Evolutionary conservation across 2,797 vertebrate species (phyloP).

Genomic region (Myotis findleyi): DNA sequence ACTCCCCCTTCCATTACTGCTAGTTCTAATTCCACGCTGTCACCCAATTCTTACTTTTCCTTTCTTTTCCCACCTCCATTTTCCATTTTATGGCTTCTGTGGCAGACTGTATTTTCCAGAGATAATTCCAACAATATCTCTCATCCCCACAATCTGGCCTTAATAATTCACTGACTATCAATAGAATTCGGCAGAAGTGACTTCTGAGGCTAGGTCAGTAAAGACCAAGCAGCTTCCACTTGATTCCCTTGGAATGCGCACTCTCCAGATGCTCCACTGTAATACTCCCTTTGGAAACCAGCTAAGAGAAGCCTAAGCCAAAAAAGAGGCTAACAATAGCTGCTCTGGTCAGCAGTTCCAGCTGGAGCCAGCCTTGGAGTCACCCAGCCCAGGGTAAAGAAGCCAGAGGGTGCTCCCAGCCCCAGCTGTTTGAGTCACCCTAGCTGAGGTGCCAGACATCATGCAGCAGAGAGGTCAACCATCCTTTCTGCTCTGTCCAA

Average conservation of each 20-base stretch:
- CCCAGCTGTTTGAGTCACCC: background rate
- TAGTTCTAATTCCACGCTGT: background rate
- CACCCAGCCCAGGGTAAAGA: constrained; percentile 14
- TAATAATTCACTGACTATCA: background rate
- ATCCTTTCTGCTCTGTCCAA: background rate
- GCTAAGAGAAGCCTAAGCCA: background rate
- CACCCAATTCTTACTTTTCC: background rate
- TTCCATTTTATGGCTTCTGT: background rate
- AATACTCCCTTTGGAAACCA: background rate
- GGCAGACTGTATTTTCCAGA: background rate
- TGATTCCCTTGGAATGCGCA: background rate
- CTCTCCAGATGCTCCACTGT: background rate
- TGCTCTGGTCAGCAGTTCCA: background rate
- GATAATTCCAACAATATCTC: background rate
- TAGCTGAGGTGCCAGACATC: background rate
- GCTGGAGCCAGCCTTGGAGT: background rate
- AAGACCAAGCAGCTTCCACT: background rate
- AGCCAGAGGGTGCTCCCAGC: background rate
- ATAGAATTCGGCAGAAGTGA: background rate
- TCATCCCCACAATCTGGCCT: background rate
- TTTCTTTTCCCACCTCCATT: background rate
- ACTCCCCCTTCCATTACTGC: background rate
- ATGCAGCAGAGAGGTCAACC: background rate
- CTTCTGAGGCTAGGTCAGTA: background rate
- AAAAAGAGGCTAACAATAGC: background rate